Base-by-base conservation (phyloP, 1,140 invertebrate species). In the Tachypleus tridentatus region DNA sequence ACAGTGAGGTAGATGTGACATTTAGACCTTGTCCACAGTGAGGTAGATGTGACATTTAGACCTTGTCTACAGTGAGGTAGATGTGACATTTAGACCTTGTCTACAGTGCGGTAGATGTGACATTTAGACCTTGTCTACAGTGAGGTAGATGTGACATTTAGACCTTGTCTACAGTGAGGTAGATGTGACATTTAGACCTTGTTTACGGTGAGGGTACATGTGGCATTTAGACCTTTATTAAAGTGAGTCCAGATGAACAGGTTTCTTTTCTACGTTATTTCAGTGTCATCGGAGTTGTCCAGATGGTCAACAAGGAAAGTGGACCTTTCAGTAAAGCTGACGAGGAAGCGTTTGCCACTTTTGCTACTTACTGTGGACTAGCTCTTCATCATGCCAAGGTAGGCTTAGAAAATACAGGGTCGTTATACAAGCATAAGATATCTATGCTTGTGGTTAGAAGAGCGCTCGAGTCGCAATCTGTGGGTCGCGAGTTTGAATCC, bases 301-400 rank as follows among this genome's bases (percentile, higher is more conserved):
- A 93, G 77, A 91, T 92, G 88, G 87, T 91, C 0, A 91, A 91
- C 74, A 91, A 91, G 76, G 76, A 82, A 48, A 76, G 79, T 51
- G 85, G 85, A 3, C 74, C 75, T 48, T 91, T 91, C 73, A 87
- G 81, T 9, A 83, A 82, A 71, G 82, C 85, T 61, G 89, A 93
- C 72, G 87, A 91, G 77, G 85, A 86, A 70, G 84, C 86, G 3
- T 93, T 93, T 77, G 85, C 88, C 75, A 86, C 84, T 58, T n/a
- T 91, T 74, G 88, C 89, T 2, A 82, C 88, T 11, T 92, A 91
- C 73, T 92, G 89, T 75, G 89, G 89, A 0, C 76, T 92, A 5
- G 89, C 89, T 5, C 79, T 92, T 51, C 85, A 92, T 75, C 87
- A 92, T 75, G 88, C 89, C 11, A 88, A 88, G 73, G 78, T 79